Base-by-base conservation (phyloP, 1,140 invertebrate genomes). In the Megathymus violae region DNA sequence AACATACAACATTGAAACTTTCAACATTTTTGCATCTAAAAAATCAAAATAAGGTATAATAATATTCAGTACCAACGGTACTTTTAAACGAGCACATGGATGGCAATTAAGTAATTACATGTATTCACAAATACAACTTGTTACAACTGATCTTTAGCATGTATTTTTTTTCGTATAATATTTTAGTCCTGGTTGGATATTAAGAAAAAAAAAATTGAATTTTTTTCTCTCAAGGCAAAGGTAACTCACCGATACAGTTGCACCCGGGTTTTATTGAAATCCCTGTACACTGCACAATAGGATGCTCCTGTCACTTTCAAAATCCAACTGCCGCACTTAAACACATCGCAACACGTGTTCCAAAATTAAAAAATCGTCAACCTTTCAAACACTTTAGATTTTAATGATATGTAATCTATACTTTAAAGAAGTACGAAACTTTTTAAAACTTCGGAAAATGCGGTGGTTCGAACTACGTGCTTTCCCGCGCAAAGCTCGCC, bases 401-500 rank as follows among this genome's bases (percentile, higher is more conserved):
- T 17, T 15, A 7, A 38, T 22, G 22, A 27, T 31, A 43, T 58
- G 16, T 58, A 34, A 15, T 58, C 40, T 46, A 25, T 58, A 10
- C 10, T 14, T 51, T 10, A 40, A 58, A n/a, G n/a, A 34, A 44
- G 40, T 64, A 58, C 65, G 60, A 70, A 67, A 70, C 64, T 56
- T 69, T 74, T 48, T 44, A 64, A 72, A 73, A 73, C 40, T 63
- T 63, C 52, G 54, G 44, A 69, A 64, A 43, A n/a, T 7, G 0
- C 52, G 69, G 70, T 25, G 71, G 64, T 71, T 66, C 72, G 75
- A 74, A 76, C 68, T 47, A 76, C 84, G 87, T 88, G 84, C 80
- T 83, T 87, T 83, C 85, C 74, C 85, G 87, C 85, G 84, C 77
- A 86, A 88, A 80, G 85, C 79, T 79, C 75, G 81, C 78, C 77